A percentile compares a stretch with the other conserved stretches of the same genome.
Conservation (phyloP, 1,140 invertebrate species). For the Megathymus violae region DNA sequence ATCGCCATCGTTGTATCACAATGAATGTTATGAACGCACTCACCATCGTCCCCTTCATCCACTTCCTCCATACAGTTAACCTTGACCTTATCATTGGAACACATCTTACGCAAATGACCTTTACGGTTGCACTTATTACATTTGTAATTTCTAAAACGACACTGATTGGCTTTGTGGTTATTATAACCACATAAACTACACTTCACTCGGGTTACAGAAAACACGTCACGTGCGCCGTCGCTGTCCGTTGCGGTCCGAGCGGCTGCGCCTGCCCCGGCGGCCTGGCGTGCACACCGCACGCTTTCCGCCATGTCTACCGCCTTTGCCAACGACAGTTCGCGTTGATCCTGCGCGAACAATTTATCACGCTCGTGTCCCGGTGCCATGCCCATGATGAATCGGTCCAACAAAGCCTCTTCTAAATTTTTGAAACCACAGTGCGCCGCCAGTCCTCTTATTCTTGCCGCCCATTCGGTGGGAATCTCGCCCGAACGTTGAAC, state of each 20-base stretch:
- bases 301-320: slow-evolving; percentile 13
- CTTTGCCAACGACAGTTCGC: slow-evolving; percentile 6
- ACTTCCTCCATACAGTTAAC: not conserved
- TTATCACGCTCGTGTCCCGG: slow-evolving; percentile 37
- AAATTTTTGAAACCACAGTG: slow-evolving; percentile 38
- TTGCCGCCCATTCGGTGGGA: slow-evolving; percentile 37
- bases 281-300: slow-evolving; percentile 10
- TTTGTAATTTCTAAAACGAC: slow-evolving; percentile 35
- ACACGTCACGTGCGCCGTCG: not conserved
- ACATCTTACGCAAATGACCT: slow-evolving; percentile 51
- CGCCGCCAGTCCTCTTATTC: slow-evolving; percentile 31
- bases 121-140: slow-evolving; percentile 34
- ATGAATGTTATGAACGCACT: slow-evolving; percentile 4
- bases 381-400: slow-evolving; percentile 38
- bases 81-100: not conserved
- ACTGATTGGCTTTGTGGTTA: slow-evolving; percentile 31
- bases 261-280: not conserved
- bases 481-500: slow-evolving; percentile 24
- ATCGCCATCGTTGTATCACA: slow-evolving; percentile 39
- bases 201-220: not conserved
- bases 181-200: slow-evolving; percentile 38
- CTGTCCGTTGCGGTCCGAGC: not conserved
- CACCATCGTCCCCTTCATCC: slow-evolving; percentile 17
- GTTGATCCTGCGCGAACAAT: slow-evolving; percentile 19
- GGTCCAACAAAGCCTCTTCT: slow-evolving; percentile 39